phyloP scores from a whole-genome alignment of 2,888 invertebrate species.

The Cephonodes hylas region DNA sequence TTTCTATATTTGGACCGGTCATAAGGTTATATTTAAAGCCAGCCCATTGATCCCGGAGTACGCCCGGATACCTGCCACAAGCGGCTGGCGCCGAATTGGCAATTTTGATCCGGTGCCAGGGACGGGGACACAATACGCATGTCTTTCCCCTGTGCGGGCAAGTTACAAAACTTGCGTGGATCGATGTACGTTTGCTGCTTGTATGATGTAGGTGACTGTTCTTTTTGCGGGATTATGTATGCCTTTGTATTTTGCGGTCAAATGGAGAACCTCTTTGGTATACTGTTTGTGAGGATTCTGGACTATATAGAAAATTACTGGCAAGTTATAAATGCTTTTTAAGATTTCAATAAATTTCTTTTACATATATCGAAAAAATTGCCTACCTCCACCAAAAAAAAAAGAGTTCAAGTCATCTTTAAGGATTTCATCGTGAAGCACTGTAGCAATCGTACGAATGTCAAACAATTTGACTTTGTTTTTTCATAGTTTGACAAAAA shows the following conservation, averaged over 20 bases:
- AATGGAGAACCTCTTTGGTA: too few relatives aligned
- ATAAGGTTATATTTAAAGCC: constrained; percentile 5
- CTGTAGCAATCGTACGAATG: too few relatives aligned
- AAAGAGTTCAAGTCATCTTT: too few relatives aligned
- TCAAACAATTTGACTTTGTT: too few relatives aligned
- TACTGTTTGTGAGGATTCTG: too few relatives aligned
- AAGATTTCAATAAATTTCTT: too few relatives aligned
- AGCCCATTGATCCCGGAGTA: constrained; percentile 4
- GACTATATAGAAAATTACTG: too few relatives aligned
- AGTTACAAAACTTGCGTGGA: constrained; percentile 13
- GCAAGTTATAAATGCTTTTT: too few relatives aligned
- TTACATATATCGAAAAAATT: too few relatives aligned
- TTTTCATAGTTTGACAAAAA: too few relatives aligned
- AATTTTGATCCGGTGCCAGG: constrained; percentile 46
- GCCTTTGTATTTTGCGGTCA: not conserved
- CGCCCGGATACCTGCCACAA: constrained; percentile 27
- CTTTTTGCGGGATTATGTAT: not conserved
- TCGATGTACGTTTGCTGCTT: constrained; percentile 13
- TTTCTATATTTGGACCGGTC: constrained; percentile 5
- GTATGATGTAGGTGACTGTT: not conserved
- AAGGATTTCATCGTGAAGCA: too few relatives aligned
- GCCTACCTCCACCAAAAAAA: too few relatives aligned
- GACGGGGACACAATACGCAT: constrained; percentile 28
- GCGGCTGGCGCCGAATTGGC: constrained; percentile 37
- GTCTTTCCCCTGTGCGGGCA: constrained; percentile 19